Base-by-base conservation (phyloP, 37 sponge, comb jelly and placozoan genomes). In the Cladorhizidae sp. region DNA sequence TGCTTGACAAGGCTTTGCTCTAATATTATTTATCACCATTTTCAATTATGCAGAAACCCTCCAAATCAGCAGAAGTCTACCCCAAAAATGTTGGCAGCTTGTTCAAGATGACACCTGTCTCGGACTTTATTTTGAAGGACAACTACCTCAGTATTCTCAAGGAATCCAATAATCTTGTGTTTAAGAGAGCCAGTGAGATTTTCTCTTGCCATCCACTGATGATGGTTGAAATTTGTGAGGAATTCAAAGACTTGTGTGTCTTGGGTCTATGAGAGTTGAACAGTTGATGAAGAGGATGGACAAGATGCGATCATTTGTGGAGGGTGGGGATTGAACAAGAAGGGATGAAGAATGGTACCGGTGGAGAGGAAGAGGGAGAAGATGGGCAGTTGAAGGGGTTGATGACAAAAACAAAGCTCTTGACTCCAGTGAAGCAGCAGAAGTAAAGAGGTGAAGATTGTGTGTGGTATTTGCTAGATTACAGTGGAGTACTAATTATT, bases 211-310 rank as follows among this genome's bases (percentile, higher is more conserved):
- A 96, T 61, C 90, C 94, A 1, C 57, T 82, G 64, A 98, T 94
- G 56, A 85, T 94, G 2, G 91, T 91, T 1, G 96, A 98, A 36
- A 76, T 98, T 3, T 33, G 37, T 36, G 64, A 74, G 50, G 80
- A 35, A 49, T 92, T 84, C 43, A 67, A 92, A 71, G 98, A 94
- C 70, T 55, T 94, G 28, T 84, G 87, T 43, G 86, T 89, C 31
- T 74, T 98, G 57, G 99, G 99, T 2, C 89, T 82, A 81, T 78
- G 81, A 45, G 99, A 98, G 49, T 71, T 98, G 74, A 74, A 78
- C 67, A 52, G 49, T 74, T 96, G 72, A 64, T 92, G 40, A 87
- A 77, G 23, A 93, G 96, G 96, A 41, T 93, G 25, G 76, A 81
- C 43, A 90, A 86, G 67, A 87, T 96, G 93, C 79, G 89, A 23